Base-by-base conservation (phyloP, 2,797 vertebrate species). In the Loriculus beryllinus region DNA sequence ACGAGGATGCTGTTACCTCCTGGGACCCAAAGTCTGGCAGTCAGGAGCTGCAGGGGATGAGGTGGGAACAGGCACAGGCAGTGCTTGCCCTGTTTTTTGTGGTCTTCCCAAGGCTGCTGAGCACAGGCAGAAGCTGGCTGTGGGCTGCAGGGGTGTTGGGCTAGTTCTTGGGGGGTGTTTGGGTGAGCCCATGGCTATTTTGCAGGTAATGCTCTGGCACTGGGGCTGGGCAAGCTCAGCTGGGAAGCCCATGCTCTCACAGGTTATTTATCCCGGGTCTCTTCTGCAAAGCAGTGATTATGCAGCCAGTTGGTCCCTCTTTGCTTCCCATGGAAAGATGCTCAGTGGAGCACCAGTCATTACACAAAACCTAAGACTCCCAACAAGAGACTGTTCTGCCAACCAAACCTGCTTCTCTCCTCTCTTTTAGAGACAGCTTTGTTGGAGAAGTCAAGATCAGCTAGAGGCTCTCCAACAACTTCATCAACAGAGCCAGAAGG, bases 321-420 rank as follows among this genome's bases (percentile, higher is more conserved):
- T 29, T 48, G 68, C 29, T 87, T 75, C 45, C 59, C 52, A 28
- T 20, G 31, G 37, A 33, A 12, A 28, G 31, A 9, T 3, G 6
- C 22, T 65, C 45, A 54, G 0, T 0, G 0, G 3, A 12, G 18
- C 45, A 60, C 8, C 0, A 1, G 12, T 54, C 33, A 10, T 16
- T n/a, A 68, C 37, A 35, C 43, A 40, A 37, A 72, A 43, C 4
- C 23, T 10, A 18, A 57, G 43, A 69, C 17, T n/a, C n/a, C 57
- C 48, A 48, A 4, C 20, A 22, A 40, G 28, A 89, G 39, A 8
- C 18, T 47, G 12, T 25, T 67, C n/a, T 33, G n/a, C 0, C 0
- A 28, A 71, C 33, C 5, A 87, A 65, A 47, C 4, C 25, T 80
- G 14, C 31, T 43, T 60, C 26, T 74, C 23, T 71, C 5, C 48